Evolutionary conservation across 1,140 invertebrate species (phyloP), one percentile per base, ranked within the genome.

Genomic region (Platorchestia sp.): DNA sequence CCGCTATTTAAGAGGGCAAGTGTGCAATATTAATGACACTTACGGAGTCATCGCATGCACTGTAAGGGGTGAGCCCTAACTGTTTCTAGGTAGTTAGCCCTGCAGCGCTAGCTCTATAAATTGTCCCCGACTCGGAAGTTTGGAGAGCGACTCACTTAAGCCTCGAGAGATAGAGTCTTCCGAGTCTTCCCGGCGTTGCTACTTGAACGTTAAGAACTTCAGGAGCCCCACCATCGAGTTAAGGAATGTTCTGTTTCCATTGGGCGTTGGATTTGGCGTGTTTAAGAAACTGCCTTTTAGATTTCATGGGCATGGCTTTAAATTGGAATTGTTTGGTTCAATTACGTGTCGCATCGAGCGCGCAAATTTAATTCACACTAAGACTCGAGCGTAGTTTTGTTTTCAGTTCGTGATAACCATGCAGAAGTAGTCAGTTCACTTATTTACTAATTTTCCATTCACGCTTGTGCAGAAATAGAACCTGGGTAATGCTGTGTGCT

Each of bases 1-100:
- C 45, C 40, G 43, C 91, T 93, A 93, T 93, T 93, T 93, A 93
- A 45, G 91, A 47, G 91, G 45, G 91, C 43, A 45, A 93, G 91
- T 93, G 45, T 93, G 91, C 45, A 93, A 93, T 93, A 93, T 93
- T 93, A 93, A 93, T 44, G 91, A 93, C 91, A 93, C 43, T 93
- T 93, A 44, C 91, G 44, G 91, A 93, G 91, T 93, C 91, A 45
- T 93, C 91, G 36, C 45, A 47, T 45, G 91, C 91, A 93, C 43
- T 45, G 47, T 93, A 93, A 47, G 43, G 45, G 91, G 43, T 45
- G 44, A 44, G 44, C 91, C 91, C 40, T 93, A 93, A 93, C 91
- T 93, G 91, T 93, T 45, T 44, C 41, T 47, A 44, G 91, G 91
- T 93, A 93, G 91, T 93, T 93, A 93, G 45, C 43, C 45, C 91